These are phyloP conservation scores for Troides aeacus DNA, from an alignment of 2,888 invertebrate species.

Conservation along the genomic window DNA sequence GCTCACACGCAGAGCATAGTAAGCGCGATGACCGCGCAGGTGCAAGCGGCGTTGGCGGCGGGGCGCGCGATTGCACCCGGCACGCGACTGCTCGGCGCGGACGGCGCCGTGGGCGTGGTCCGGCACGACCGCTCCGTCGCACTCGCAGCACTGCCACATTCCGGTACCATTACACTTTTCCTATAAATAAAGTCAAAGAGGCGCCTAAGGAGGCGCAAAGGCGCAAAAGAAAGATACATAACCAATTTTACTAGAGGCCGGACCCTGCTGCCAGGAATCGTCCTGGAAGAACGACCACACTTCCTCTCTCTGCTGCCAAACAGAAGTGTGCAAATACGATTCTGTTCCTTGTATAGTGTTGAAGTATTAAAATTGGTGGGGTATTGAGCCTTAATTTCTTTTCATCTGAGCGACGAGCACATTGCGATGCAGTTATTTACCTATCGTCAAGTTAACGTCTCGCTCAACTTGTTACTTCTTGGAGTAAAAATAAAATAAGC, in stretches of 20 bases:
- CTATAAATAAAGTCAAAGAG: neutral
- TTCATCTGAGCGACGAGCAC: no score
- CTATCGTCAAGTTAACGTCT: no score
- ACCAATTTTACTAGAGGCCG: neutral
- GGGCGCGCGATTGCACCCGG: conserved; percentile 76
- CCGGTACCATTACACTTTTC: conserved; percentile 42
- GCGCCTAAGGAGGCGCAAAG: neutral
- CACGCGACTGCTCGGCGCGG: conserved; percentile 77
- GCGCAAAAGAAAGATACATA: neutral
- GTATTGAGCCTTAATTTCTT: no score
- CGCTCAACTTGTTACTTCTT: no score
- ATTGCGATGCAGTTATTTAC: no score
- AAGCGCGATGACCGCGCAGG: conserved; percentile 81
- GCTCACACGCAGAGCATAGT: conserved; percentile 62
- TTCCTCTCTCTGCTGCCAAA: no score
- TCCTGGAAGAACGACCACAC: no score
- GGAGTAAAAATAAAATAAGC: no score
- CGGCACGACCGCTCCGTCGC: conserved; percentile 82
- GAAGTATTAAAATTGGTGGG: no score
- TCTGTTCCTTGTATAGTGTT: no score
- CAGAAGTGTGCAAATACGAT: no score
- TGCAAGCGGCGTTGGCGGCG: conserved; percentile 81
- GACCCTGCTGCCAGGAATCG: no score
- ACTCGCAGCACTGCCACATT: conserved; percentile 75
- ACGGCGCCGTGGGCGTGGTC: conserved; percentile 84